Evolutionary conservation across 2,113 vertebrate genomes (phyloP).

Genomic region (Empidonax traillii): DNA sequence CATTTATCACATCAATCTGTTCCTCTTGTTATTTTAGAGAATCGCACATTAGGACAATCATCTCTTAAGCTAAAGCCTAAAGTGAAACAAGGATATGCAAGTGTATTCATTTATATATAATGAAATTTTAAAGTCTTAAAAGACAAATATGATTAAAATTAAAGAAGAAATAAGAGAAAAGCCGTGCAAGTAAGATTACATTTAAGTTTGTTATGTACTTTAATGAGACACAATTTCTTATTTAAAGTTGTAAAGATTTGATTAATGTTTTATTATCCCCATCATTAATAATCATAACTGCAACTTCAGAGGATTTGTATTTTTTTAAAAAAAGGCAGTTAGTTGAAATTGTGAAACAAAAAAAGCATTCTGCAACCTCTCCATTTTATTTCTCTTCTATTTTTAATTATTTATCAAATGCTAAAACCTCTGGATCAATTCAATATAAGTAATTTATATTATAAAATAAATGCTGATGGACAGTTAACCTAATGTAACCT

Average conservation of each 20-base stretch:
- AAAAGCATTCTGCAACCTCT: conserved; percentile 29
- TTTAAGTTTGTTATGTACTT: conserved; percentile 36
- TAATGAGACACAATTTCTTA: conserved; percentile 32
- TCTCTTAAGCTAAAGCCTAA: conserved; percentile 15
- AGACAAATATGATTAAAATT: conserved; percentile 55
- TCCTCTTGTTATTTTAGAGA: background rate
- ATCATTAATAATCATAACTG: conserved; percentile 34
- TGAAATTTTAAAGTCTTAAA: conserved; percentile 49
- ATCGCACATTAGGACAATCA: background rate
- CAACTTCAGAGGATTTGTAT: background rate
- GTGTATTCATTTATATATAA: conserved; percentile 20
- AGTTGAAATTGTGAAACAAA: conserved; percentile 1
- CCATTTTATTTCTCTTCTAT: conserved; percentile 68
- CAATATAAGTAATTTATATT: conserved; percentile 65
- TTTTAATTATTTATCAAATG: conserved; percentile 75
- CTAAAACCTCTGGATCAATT: conserved; percentile 62
- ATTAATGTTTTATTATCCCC: conserved; percentile 50
- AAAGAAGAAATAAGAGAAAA: conserved; percentile 14
- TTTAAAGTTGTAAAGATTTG: conserved; percentile 54
- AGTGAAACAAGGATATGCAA: background rate
- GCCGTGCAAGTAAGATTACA: background rate
- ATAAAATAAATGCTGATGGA: conserved; percentile 55
- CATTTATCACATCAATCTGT: background rate
- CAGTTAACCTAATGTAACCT: conserved; percentile 67
- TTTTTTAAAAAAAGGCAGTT: background rate